Conservation (phyloP, 2,888 invertebrate genomes). For the Cosmorhoe ocellata region DNA sequence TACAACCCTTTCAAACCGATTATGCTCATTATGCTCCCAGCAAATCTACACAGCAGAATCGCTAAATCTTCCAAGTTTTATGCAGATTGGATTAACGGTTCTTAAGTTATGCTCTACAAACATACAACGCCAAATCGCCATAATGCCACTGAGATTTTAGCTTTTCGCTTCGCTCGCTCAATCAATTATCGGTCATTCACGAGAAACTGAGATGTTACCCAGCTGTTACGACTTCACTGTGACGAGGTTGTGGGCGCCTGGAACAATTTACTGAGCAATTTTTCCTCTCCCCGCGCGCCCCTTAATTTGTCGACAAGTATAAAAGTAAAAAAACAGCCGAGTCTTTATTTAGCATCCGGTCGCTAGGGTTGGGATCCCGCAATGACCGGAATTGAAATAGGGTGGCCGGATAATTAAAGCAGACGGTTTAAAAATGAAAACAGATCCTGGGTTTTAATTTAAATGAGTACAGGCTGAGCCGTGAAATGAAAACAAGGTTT, state of each 20-base stretch:
- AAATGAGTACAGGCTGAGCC: neutral
- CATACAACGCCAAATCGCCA: no score
- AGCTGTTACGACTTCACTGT: conserved; percentile 2
- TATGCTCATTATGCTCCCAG: no score
- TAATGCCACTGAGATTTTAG: no score
- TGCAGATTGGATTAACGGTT: no score
- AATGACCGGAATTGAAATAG: neutral
- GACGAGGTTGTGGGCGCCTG: conserved; percentile 33
- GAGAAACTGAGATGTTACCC: no score
- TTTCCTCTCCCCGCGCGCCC: conserved; percentile 32
- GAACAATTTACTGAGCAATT: conserved; percentile 50
- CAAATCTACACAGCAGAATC: no score
- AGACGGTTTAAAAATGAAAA: neutral
- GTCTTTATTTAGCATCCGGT: conserved; percentile 32
- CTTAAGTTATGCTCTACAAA: no score
- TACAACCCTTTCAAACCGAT: no score
- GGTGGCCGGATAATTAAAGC: neutral
- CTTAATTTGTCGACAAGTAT: conserved; percentile 38
- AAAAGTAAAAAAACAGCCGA: conserved; percentile 23
- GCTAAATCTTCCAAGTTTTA: no score
- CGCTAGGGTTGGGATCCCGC: conserved; percentile 1
- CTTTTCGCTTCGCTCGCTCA: no score
- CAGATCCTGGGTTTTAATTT: neutral
- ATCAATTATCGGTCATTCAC: no score
- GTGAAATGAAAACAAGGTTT: conserved; percentile 1